Evolutionary conservation across 2,888 invertebrate genomes (phyloP).

Genomic region (Selenia dentaria): DNA sequence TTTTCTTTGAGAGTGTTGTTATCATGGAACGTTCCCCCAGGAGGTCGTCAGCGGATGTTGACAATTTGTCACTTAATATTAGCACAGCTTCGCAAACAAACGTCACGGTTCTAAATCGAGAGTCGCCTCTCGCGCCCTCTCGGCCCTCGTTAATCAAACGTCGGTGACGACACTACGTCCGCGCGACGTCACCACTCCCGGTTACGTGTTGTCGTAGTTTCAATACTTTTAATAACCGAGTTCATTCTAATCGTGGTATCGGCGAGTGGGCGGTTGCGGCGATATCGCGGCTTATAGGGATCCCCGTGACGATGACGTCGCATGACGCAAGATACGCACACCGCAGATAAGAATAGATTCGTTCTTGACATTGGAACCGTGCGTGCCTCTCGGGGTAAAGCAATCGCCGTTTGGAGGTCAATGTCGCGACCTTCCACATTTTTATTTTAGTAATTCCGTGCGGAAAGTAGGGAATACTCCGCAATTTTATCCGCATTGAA

Average conservation of each 20-base stretch:
- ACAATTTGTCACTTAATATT: conserved; percentile 35
- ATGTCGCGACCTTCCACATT: conserved; percentile 51
- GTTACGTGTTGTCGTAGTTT: conserved; percentile 16
- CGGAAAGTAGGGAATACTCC: conserved; percentile 20
- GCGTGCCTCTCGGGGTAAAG: conserved; percentile 50
- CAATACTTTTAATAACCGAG: conserved; percentile 13
- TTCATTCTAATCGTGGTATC: conserved; percentile 15
- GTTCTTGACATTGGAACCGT: conserved; percentile 56
- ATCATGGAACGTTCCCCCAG: conserved; percentile 28
- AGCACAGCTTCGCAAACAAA: conserved; percentile 35
- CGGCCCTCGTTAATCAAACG: conserved; percentile 37
- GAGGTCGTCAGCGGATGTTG: conserved; percentile 40
- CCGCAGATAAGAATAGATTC: conserved; percentile 50
- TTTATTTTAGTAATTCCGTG: conserved; percentile 37
- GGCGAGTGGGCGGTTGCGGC: conserved; percentile 20
- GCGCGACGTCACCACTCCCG: conserved; percentile 22
- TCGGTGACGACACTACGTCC: conserved; percentile 34
- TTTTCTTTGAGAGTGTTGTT: conserved; percentile 9
- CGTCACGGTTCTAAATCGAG: conserved; percentile 43
- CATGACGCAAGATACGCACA: conserved; percentile 39
- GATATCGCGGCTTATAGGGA: conserved; percentile 37
- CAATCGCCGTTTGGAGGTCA: conserved; percentile 48
- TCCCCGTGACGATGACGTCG: conserved; percentile 40
- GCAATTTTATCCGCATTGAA: conserved; percentile 9
- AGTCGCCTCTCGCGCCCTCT: conserved; percentile 33